Base-by-base conservation (phyloP, 2,797 vertebrate genomes). In the Sebastes alutus region DNA sequence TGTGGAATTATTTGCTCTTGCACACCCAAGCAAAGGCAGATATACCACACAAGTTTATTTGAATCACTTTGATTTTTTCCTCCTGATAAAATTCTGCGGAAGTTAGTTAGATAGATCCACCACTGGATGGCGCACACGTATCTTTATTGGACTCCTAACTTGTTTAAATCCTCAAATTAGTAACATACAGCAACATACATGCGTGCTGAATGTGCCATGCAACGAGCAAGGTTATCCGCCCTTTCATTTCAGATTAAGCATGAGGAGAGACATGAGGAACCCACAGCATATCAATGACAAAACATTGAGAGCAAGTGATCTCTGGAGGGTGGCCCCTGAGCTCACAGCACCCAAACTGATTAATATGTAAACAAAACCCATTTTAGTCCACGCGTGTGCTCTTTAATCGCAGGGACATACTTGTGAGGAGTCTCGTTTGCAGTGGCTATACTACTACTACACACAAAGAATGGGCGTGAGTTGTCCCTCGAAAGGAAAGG, bases 401-500 rank as follows among this genome's bases (percentile, higher is more conserved):
- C 76, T 91, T 49, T 84, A 87, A 87, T 84, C 84, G 84, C 65
- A 63, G 75, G 78, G 38, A 42, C 38, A 71, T 75, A 89, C 88
- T 90, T 88, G 65, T 75, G 85, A 75, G 27, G 75, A 92, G 86
- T 83, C 78, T 76, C 55, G 65, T 87, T 86, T 86, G 90, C 82
- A 75, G 83, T 64, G 85, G 81, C 82, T 82, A 59, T 18, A 42
- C 38, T 42, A 42, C 38, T 42, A 42, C 38, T 42, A 42, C 16
- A 49, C 94, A 94, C 94, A 95, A 95, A 96, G 94, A 95, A 95
- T 95, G 97, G 96, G 97, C 96, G 95, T 96, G 96, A 96, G 86
- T 93, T 92, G 87, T 89, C 90, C 81, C 87, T 94, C 85, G 90
- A 93, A 95, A 95, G 96, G 94, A 93, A 95, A 95, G 96, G 94